These are phyloP conservation scores for Schizotus pectinicornis DNA, from an alignment of 2,888 invertebrate genomes.

Conservation along the genomic window DNA sequence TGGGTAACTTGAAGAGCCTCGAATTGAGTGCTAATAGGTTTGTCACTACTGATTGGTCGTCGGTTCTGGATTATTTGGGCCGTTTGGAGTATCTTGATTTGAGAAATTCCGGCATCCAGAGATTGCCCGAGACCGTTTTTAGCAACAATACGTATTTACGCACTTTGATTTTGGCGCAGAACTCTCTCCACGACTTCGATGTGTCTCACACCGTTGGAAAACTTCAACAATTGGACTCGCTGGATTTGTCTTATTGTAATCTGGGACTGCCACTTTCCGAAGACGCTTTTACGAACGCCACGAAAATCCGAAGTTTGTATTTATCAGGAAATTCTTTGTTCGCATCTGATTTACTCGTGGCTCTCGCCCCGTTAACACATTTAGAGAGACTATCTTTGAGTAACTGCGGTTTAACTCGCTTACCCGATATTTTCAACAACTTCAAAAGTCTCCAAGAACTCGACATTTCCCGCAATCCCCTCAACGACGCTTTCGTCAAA, in stretches of 20 bases:
- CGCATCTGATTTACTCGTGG: slow-evolving; percentile 70
- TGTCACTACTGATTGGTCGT: slow-evolving; percentile 67
- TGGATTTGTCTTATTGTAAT: slow-evolving; percentile 73
- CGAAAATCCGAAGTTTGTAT: slow-evolving; percentile 68
- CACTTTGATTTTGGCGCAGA: slow-evolving; percentile 68
- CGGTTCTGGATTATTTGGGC: slow-evolving; percentile 65
- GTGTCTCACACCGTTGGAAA: slow-evolving; percentile 70
- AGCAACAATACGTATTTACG: slow-evolving; percentile 69
- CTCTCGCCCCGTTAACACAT: slow-evolving; percentile 69
- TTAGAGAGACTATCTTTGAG: slow-evolving; percentile 71
- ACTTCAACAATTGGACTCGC: slow-evolving; percentile 67
- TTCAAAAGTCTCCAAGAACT: slow-evolving; percentile 71
- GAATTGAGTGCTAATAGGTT: slow-evolving; percentile 70
- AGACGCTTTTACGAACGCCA: slow-evolving; percentile 72
- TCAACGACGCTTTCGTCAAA: slow-evolving; percentile 71
- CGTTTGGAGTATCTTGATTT: slow-evolving; percentile 71
- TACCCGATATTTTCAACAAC: slow-evolving; percentile 71
- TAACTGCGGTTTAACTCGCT: slow-evolving; percentile 68
- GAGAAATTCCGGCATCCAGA: slow-evolving; percentile 65
- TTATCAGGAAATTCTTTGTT: slow-evolving; percentile 73
- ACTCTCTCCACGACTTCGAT: slow-evolving; percentile 69
- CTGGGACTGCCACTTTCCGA: slow-evolving; percentile 71
- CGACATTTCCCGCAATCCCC: slow-evolving; percentile 74
- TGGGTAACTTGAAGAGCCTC: slow-evolving; percentile 67
- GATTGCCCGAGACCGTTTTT: slow-evolving; percentile 70